Percentiles rank a stretch among this genome's conserved stretches.
phyloP scores from a whole-genome alignment of 2,888 invertebrate genomes.

The Tipula confusa region DNA sequence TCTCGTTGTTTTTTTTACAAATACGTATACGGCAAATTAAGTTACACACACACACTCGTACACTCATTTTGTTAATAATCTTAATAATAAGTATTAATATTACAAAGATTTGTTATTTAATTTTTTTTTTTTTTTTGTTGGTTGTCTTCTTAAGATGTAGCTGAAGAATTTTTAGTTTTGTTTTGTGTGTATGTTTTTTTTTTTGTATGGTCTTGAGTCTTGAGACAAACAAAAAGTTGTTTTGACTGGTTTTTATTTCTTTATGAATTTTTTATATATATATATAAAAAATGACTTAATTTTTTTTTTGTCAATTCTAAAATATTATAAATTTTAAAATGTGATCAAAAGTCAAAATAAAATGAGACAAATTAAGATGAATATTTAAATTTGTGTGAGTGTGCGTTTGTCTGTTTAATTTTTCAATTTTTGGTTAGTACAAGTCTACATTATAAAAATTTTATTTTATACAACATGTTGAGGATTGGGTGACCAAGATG shows the following conservation, averaged over 20 bases:
- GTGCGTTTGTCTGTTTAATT: not conserved
- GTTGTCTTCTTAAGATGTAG: constrained; percentile 3
- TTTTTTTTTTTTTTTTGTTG: not conserved
- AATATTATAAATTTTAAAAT: constrained; percentile 25
- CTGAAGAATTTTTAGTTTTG: constrained; percentile 6
- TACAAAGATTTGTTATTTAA: constrained; percentile 25
- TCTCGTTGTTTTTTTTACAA: not conserved
- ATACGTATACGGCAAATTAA: not conserved
- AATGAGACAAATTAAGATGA: constrained; percentile 25
- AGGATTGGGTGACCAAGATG: not conserved
- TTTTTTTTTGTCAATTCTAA: constrained; percentile 20
- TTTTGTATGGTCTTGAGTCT: not conserved
- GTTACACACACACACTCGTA: too few species aligned
- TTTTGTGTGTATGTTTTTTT: not conserved
- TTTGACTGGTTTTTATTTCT: constrained; percentile 25
- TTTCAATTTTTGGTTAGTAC: not conserved
- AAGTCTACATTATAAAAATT: not conserved
- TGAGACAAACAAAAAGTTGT: constrained; percentile 25
- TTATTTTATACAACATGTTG: not conserved
- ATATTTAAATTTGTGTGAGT: not conserved
- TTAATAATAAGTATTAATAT: not conserved
- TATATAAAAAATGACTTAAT: constrained; percentile 25
- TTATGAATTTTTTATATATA: constrained; percentile 20
- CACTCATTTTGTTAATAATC: constrained; percentile 4
- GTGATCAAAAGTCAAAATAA: constrained; percentile 25